Base-by-base conservation (phyloP, 2,797 vertebrate species). In the Periparus ater region DNA sequence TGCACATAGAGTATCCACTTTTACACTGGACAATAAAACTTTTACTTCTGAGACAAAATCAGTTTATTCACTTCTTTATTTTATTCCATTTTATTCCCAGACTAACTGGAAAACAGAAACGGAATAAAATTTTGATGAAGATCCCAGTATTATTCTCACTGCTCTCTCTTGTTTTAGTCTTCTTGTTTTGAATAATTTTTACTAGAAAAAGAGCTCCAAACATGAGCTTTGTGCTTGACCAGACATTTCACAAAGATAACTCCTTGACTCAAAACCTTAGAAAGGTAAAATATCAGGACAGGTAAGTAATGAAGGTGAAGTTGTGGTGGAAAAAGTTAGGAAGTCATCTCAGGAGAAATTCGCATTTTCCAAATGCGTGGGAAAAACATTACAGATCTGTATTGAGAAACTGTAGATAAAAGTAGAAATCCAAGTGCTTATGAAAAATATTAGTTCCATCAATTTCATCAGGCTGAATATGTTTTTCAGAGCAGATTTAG, bases 401-500 rank as follows among this genome's bases (percentile, higher is more conserved):
- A 47, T 60, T 79, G 73, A 65, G 26, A 87, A 91, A 76, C 6
- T 11, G 8, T 48, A 54, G 18, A 44, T 68, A 38, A 74, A 87
- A 92, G 36, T 53, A 82, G 29, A 61, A 91, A 71, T 77, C 4
- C n/a, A 65, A 71, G 9, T 38, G n/a, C 42, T 80, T 87, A 42
- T 74, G 57, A 77, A 85, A 89, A 93, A 83, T 44, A 87, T 19
- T 34, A 40, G 19, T 75, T 89, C 51, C 36, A 68, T 73, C 58
- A 19, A 36, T 87, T 93, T 91, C 30, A 82, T 87, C 53, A 74
- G 53, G 67, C 38, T 89, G 54, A 94, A 58, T 83, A 65, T 62
- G 29, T 22, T 86, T 92, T 91, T 82, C 38, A 85, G 34, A 79
- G 45, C 26, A 50, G 57, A 76, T 89, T 76, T 44, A 77, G 57